Evolutionary conservation across 2,888 invertebrate species (phyloP).

Genomic region (Orchesellides sinensis): DNA sequence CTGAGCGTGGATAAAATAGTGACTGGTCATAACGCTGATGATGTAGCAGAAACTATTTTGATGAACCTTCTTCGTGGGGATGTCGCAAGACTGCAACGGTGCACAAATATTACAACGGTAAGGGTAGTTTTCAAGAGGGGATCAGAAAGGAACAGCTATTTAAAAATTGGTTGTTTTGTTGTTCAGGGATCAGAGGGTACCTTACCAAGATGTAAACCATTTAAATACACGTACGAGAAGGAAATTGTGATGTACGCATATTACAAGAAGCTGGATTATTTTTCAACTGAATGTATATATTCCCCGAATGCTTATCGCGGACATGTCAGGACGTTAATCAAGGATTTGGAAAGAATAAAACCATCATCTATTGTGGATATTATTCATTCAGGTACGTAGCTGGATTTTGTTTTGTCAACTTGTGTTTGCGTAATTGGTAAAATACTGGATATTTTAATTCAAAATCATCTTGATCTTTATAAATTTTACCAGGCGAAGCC

Average conservation of each 20-base stretch:
- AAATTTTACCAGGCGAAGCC: constrained; percentile 84
- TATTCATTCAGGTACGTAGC: constrained; percentile 86
- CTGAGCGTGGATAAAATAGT: constrained; percentile 94
- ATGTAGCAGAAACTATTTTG: constrained; percentile 98
- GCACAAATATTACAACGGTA: constrained; percentile 93
- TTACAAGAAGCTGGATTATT: constrained; percentile 96
- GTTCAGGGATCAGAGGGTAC: constrained; percentile 84
- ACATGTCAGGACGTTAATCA: constrained; percentile 91
- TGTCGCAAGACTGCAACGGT: constrained; percentile 93
- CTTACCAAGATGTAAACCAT: constrained; percentile 95
- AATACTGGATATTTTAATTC: neutral
- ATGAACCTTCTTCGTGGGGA: constrained; percentile 99
- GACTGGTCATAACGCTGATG: constrained; percentile 98
- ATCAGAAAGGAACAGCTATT: neutral
- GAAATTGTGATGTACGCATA: constrained; percentile 99
- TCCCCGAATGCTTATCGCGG: constrained; percentile 98
- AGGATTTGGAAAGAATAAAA: constrained; percentile 95
- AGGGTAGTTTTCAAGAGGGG: neutral
- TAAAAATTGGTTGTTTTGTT: neutral
- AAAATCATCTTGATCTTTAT: constrained; percentile 18
- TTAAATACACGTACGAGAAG: constrained; percentile 98
- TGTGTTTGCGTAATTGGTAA: neutral
- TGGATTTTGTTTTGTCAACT: neutral
- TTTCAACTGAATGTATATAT: constrained; percentile 99
- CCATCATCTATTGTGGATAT: constrained; percentile 95